Conservation (phyloP, 2,888 invertebrate species). For the Acleris sparsana region DNA sequence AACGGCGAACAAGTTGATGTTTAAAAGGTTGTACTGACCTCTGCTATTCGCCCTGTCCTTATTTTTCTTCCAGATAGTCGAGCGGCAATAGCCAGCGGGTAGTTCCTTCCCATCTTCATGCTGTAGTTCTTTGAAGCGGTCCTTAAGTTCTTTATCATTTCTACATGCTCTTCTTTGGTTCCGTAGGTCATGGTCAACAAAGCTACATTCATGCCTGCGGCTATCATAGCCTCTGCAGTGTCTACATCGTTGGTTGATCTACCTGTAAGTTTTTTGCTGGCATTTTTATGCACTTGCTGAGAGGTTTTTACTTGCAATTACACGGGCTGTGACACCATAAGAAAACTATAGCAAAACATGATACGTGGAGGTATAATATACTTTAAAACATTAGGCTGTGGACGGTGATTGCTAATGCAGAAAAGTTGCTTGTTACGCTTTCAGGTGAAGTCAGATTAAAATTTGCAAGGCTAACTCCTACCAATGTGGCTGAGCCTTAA, state of each 20-base stretch:
- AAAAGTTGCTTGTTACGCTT: too few species aligned
- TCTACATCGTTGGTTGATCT: slow-evolving; percentile 62
- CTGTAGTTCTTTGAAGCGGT: slow-evolving; percentile 83
- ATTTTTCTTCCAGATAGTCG: slow-evolving; percentile 95
- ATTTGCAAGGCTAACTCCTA: too few species aligned
- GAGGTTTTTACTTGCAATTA: too few species aligned
- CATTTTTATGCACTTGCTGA: too few species aligned
- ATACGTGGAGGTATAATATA: too few species aligned
- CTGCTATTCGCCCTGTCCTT: slow-evolving; percentile 91
- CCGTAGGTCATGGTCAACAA: slow-evolving; percentile 73
- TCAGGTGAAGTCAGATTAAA: too few species aligned
- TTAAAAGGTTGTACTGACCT: slow-evolving; percentile 79
- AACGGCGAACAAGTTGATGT: too few species aligned
- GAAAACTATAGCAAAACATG: too few species aligned
- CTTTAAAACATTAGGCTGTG: too few species aligned
- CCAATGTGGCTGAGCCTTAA: too few species aligned
- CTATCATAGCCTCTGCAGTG: slow-evolving; percentile 75
- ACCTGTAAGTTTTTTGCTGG: slow-evolving; percentile 48
- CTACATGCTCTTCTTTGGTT: slow-evolving; percentile 65
- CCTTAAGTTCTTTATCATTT: slow-evolving; percentile 70
- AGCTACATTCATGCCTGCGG: slow-evolving; percentile 81
- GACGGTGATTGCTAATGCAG: too few species aligned
- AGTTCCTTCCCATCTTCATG: slow-evolving; percentile 82
- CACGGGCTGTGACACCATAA: too few species aligned
- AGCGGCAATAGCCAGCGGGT: slow-evolving; percentile 92